phyloP scores from a whole-genome alignment of 2,113 vertebrate genomes.

The Megaceryle maxima region DNA sequence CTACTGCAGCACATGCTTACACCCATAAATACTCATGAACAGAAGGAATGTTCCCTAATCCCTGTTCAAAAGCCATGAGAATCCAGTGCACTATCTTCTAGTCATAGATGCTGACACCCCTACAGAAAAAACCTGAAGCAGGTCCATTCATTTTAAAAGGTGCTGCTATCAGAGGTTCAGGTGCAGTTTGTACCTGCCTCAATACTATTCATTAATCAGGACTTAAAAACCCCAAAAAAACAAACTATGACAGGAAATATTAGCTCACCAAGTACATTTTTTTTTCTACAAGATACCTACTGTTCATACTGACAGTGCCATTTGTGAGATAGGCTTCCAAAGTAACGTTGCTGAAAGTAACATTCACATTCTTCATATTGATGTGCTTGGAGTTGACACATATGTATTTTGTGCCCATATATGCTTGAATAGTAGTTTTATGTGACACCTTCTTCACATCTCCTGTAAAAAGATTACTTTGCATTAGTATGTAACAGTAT shows the following conservation, averaged over 20 bases:
- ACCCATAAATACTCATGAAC: neutral
- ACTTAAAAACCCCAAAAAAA: neutral
- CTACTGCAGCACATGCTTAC: neutral
- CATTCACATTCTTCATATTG: conserved; percentile 26
- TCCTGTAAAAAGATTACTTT: conserved; percentile 25
- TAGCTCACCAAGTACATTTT: neutral
- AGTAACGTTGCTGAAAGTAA: conserved; percentile 77
- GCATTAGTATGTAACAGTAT: neutral
- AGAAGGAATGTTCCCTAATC: neutral
- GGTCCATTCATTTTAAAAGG: neutral
- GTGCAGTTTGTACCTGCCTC: neutral
- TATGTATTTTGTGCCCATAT: conserved; percentile 81
- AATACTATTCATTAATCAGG: neutral
- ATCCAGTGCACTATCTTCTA: neutral
- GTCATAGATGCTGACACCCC: neutral
- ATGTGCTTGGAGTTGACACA: conserved; percentile 74
- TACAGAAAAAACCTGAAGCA: neutral
- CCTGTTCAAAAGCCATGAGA: neutral
- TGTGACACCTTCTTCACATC: neutral
- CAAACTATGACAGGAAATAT: neutral
- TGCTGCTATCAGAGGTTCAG: neutral
- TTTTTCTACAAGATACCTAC: conserved; percentile 65
- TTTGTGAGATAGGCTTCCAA: conserved; percentile 86
- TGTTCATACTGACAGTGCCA: conserved; percentile 77
- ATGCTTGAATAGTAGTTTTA: conserved; percentile 73